Conservation (phyloP, 2,797 vertebrate species). For the Nannoperca obscura region DNA sequence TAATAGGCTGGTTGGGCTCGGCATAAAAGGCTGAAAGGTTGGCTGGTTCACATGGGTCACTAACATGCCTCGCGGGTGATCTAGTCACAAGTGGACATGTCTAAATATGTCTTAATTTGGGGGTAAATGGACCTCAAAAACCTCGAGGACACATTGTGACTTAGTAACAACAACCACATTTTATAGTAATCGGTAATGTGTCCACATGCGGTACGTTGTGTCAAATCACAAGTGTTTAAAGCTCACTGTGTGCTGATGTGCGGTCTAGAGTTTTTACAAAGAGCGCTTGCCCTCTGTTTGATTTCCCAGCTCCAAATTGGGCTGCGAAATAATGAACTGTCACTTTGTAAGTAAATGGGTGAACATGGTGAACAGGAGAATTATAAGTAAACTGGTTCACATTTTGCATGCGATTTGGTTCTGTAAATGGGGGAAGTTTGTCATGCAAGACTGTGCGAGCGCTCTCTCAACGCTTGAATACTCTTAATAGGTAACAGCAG, state of each 20-base stretch:
- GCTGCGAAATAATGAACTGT: neutral
- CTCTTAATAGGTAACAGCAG: slow-evolving; percentile 71
- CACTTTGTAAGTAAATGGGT: slow-evolving; percentile 31
- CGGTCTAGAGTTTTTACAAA: no score
- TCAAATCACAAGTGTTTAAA: no score
- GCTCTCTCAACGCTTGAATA: slow-evolving; percentile 50
- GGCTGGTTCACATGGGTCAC: neutral
- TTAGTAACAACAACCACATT: no score
- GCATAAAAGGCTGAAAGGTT: slow-evolving; percentile 12
- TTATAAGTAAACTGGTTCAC: slow-evolving; percentile 35
- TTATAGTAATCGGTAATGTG: no score
- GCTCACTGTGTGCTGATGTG: no score
- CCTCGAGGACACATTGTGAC: no score
- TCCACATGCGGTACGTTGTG: no score
- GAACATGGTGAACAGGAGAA: neutral
- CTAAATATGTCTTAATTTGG: no score
- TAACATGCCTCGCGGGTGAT: neutral
- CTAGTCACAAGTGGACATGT: no score
- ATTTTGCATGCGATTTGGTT: slow-evolving; percentile 26
- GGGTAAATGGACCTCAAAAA: no score
- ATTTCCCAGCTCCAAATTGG: no score
- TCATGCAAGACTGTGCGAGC: slow-evolving; percentile 42
- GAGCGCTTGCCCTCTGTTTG: no score
- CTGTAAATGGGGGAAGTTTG: slow-evolving; percentile 47
- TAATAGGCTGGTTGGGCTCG: slow-evolving; percentile 25